Evolutionary conservation across 2,113 vertebrate genomes (phyloP).

Genomic region (Osmerus mordax): DNA sequence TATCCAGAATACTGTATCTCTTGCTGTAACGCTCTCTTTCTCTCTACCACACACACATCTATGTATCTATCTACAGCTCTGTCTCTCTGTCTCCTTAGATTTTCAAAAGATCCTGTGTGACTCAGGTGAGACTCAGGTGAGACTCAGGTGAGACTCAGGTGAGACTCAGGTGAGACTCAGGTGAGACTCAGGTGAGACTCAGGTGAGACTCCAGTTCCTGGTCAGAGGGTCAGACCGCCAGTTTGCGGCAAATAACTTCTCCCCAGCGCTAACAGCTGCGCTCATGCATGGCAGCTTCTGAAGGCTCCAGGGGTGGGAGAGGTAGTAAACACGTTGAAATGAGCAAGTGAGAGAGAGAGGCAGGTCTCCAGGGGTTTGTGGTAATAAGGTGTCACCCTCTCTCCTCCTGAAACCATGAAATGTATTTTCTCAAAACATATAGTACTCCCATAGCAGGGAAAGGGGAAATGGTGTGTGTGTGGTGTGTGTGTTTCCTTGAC

Average conservation of each 20-base stretch:
- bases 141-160: too few species aligned
- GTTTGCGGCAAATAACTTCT: constrained; percentile 36
- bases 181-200: too few species aligned
- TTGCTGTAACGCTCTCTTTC: too few species aligned
- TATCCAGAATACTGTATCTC: too few species aligned
- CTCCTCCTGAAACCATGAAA: constrained; percentile 27
- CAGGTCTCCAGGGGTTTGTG: neutral
- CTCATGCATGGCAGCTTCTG: constrained; percentile 26
- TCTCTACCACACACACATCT: too few species aligned
- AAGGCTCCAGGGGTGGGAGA: constrained; percentile 21
- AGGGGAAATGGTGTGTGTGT: neutral
- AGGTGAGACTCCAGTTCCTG: neutral
- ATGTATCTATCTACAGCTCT: too few species aligned
- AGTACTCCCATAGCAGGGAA: neutral
- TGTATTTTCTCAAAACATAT: constrained; percentile 22
- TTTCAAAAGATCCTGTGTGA: too few species aligned
- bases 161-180: too few species aligned
- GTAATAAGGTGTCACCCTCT: constrained; percentile 27
- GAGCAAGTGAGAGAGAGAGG: constrained; percentile 6
- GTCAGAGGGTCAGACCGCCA: constrained; percentile 38
- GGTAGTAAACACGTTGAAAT: constrained; percentile 46
- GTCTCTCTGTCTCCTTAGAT: too few species aligned
- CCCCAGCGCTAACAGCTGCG: constrained; percentile 38
- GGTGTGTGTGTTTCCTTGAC: neutral
- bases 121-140: too few species aligned